Base-by-base conservation (phyloP, 2,113 vertebrate genomes). In the Lepus americanus region DNA sequence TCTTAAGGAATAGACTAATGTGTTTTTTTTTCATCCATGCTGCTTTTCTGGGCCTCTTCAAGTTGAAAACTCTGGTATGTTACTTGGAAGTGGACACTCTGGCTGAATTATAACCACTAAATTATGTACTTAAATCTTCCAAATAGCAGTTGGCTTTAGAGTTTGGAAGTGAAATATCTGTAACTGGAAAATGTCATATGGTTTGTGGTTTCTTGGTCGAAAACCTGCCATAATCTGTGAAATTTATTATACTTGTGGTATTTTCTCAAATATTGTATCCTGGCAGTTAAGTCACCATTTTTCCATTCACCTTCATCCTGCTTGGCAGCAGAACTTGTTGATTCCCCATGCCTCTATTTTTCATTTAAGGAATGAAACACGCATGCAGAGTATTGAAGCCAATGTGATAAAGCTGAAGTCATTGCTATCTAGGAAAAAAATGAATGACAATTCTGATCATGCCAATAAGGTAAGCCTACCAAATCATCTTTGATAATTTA, bases 381-480 rank as follows among this genome's bases (percentile, higher is more conserved):
- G 97, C 91, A 95, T 98, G 67, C 97, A 98, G 31, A 97, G 93
- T 83, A 98, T 97, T 0, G 97, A 98, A 77, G 94, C 91, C 49
- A 98, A 97, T 76, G 95, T 98, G 4, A 97, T 97, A 66, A 97
- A 98, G 13, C 93, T 98, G 9, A 98, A 98, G 29, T 96, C 96
- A 23, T 97, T 98, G 94, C 61, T 98, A 7, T 97, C 94, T 73
- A 95, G 78, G 59, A 98, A 98, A 69, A 97, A 98, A 95, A 74
- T 98, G 39, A 97, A 82, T 95, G 95, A 95, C 0, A 83, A 93
- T 0, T 33, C 95, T 1, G 97, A 98, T n/a, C 23, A 83, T 0
- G 88, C 98, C 87, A 91, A 76, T 0, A 96, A 98, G 0, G 98
- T 98, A 94, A 98, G 96, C 90, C 31, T 55, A 66, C 95, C 0